phyloP scores from a whole-genome alignment of 2,888 invertebrate species.

The Proisotoma minuta region DNA sequence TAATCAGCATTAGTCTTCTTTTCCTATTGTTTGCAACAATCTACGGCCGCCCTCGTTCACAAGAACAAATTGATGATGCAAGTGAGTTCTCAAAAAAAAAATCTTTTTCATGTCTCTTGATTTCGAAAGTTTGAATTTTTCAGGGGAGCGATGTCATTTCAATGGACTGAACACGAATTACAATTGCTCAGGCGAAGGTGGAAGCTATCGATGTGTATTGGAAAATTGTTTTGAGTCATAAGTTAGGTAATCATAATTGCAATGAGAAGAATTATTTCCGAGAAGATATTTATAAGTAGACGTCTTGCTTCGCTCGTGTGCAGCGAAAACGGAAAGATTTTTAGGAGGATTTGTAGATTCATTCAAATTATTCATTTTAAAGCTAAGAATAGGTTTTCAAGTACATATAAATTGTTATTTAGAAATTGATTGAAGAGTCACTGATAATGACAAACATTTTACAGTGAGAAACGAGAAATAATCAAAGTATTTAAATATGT shows the following conservation, averaged over 20 bases:
- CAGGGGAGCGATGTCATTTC: neutral
- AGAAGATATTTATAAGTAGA: too few relatives aligned
- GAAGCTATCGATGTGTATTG: neutral
- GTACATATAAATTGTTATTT: too few relatives aligned
- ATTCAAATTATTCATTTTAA: too few relatives aligned
- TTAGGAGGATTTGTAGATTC: too few relatives aligned
- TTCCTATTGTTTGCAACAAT: neutral
- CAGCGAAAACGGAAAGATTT: too few relatives aligned
- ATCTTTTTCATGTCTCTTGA: neutral
- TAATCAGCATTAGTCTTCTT: neutral
- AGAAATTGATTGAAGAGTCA: too few relatives aligned
- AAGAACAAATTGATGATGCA: neutral
- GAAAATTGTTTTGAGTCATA: neutral
- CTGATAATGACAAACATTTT: too few relatives aligned
- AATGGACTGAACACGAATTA: conserved; percentile 6
- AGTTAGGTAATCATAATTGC: neutral
- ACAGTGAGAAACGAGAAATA: too few relatives aligned
- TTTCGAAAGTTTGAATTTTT: neutral
- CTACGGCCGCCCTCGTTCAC: neutral
- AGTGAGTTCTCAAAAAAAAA: neutral
- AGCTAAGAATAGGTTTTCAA: too few relatives aligned
- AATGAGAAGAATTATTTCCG: neutral
- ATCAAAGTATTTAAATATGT: too few relatives aligned
- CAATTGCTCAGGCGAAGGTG: conserved; percentile 6
- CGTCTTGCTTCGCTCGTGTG: too few relatives aligned